phyloP scores from a whole-genome alignment of 2,113 vertebrate genomes.

The Epinephelus cyanopodus region DNA sequence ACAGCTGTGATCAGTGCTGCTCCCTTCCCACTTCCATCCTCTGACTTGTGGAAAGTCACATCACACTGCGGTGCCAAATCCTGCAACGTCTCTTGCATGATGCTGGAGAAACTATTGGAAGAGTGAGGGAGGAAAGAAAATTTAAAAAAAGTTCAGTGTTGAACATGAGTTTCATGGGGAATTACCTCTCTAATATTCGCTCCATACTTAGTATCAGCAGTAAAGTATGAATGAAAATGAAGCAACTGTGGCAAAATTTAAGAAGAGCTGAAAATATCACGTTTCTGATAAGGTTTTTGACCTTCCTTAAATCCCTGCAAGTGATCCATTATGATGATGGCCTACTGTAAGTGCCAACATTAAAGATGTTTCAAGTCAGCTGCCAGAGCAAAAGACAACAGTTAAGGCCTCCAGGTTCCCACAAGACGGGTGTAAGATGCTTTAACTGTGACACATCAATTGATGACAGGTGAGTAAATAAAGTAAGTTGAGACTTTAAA shows the following conservation, averaged over 20 bases:
- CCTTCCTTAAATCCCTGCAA: not conserved
- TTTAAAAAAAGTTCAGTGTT: not conserved
- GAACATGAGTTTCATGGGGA: not conserved
- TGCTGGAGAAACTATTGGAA: constrained; percentile 88
- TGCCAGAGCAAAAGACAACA: no score
- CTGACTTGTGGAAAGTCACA: constrained; percentile 93
- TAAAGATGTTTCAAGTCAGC: no score
- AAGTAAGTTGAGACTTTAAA: not conserved
- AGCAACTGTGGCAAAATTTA: not conserved
- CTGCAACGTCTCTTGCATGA: constrained; percentile 91
- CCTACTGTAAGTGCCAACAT: not conserved
- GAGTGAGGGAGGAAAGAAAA: not conserved
- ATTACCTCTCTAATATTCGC: not conserved
- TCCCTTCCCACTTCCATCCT: constrained; percentile 97
- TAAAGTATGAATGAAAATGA: not conserved
- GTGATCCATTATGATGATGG: not conserved
- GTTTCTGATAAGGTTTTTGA: not conserved
- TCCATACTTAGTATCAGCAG: not conserved
- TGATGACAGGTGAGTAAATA: no score
- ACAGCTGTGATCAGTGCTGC: constrained; percentile 96
- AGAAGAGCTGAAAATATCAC: not conserved
- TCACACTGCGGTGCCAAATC: constrained; percentile 91
- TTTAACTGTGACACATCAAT: no score
- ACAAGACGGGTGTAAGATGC: no score
- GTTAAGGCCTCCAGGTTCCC: no score